Percentiles rank a stretch among this genome's conserved stretches.
Conservation (phyloP, 2,888 invertebrate genomes). For the Apotomis betuletana region DNA sequence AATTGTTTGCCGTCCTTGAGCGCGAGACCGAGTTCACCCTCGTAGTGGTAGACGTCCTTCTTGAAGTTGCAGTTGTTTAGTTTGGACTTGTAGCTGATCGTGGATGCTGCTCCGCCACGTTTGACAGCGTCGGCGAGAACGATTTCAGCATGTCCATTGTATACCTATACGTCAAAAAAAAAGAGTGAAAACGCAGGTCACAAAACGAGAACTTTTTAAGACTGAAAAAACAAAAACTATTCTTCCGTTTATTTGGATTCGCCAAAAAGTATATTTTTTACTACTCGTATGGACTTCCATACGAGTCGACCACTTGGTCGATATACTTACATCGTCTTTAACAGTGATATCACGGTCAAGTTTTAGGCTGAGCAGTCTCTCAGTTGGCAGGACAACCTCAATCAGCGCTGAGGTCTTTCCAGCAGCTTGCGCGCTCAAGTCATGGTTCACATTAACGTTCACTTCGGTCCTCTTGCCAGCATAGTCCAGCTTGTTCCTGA, state of each 20-base stretch:
- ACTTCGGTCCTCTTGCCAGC: slow-evolving; percentile 71
- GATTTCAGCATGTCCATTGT: slow-evolving; percentile 63
- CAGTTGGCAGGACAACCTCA: slow-evolving; percentile 74
- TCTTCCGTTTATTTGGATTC: no score
- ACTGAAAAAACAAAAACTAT: no score
- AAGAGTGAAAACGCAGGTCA: not conserved
- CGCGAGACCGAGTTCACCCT: slow-evolving; percentile 65
- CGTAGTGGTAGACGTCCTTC: slow-evolving; percentile 60
- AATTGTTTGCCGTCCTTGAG: slow-evolving; percentile 69
- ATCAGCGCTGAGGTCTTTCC: slow-evolving; percentile 65
- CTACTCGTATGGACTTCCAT: no score
- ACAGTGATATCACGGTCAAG: slow-evolving; percentile 61
- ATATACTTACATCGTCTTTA: slow-evolving; percentile 61
- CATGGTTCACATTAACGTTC: slow-evolving; percentile 61
- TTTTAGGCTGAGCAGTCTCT: slow-evolving; percentile 69
- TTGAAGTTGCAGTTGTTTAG: slow-evolving; percentile 63
- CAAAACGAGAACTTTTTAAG: no score
- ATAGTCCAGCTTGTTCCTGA: slow-evolving; percentile 76
- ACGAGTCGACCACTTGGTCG: no score
- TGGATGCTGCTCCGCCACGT: slow-evolving; percentile 67
- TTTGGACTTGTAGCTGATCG: slow-evolving; percentile 66
- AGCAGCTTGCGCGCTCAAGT: slow-evolving; percentile 51
- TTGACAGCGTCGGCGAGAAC: slow-evolving; percentile 66
- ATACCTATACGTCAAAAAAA: slow-evolving; percentile 50
- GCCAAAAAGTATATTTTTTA: no score